Evolutionary conservation across 2,888 invertebrate genomes (phyloP).

Genomic region (Oscheius sp.): DNA sequence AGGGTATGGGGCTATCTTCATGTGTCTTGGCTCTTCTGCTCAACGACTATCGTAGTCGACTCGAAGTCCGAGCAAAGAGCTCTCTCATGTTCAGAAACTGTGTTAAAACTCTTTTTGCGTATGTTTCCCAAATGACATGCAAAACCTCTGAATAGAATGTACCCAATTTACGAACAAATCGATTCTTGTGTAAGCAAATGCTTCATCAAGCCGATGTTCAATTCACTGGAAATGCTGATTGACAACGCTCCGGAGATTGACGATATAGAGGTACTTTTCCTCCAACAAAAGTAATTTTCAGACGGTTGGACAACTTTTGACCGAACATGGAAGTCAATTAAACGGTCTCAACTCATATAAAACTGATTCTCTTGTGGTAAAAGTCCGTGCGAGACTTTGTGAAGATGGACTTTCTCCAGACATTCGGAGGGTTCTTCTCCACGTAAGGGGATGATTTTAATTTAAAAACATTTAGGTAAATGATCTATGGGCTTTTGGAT

Average conservation of each 20-base stretch:
- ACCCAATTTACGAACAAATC: slow-evolving; percentile 50
- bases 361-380: slow-evolving; percentile 46
- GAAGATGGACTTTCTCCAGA: slow-evolving; percentile 45
- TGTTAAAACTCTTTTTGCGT: slow-evolving; percentile 52
- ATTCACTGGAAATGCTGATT: slow-evolving; percentile 45
- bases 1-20: slow-evolving; percentile 47
- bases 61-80: slow-evolving; percentile 46
- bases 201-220: slow-evolving; percentile 55
- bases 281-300: slow-evolving; percentile 28
- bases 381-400: slow-evolving; percentile 41
- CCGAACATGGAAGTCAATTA: slow-evolving; percentile 39
- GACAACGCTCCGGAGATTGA: slow-evolving; percentile 50
- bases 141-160: no score
- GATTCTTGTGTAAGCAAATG: slow-evolving; percentile 51
- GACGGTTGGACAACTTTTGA: slow-evolving; percentile 42
- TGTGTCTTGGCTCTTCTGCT: slow-evolving; percentile 48
- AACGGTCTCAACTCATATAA: slow-evolving; percentile 46
- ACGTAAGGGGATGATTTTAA: slow-evolving; percentile 32
- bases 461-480: slow-evolving; percentile 34
- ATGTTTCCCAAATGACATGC: slow-evolving; percentile 11
- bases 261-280: slow-evolving; percentile 51
- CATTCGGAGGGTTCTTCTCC: slow-evolving; percentile 44
- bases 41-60: slow-evolving; percentile 55
- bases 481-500: slow-evolving; percentile 54
- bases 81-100: slow-evolving; percentile 52